Base-by-base conservation (phyloP, 23 tunicate species). In the Oikopleura albicans region DNA sequence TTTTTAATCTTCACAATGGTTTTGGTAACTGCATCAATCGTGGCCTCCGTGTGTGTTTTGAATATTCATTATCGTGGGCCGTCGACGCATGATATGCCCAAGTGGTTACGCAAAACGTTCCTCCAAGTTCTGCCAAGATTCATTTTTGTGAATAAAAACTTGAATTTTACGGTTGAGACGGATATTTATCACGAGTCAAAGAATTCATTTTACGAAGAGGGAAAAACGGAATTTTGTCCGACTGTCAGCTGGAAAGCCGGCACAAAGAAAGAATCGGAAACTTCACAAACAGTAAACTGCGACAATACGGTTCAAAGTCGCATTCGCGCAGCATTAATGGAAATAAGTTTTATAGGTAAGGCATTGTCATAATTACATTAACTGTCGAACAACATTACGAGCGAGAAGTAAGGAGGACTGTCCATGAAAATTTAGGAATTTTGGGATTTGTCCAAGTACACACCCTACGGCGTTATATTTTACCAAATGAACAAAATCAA, bases 11-110 rank as follows among this genome's bases (percentile, higher is more conserved):
- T 95, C 39, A 95, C 92, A 38, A 95, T 95, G 99, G 91, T 91
- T 31, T 76, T 95, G 39, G 96, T 90, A 16, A 95, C 99, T 29
- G 40, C 91, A 34, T 91, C 96, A 34, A 87, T 95, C 75, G 87
- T 95, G 39, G 91, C 91, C 40, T 88, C 92, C 39, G 99, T 95
- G 1, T 79, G 86, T 57, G 99, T 95, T 37, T 86, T 95, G 76
- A 95, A 95, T 88, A 85, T 95, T 75, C 99, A 95, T 57, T 95
- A 95, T 40, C 84, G 99, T 36, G 66, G 85, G 0, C 90, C 96
- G 34, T 84, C 85, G 76, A 95, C 99, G 27, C 99, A 95, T 84
- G 71, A 39, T 29, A 95, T 95, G 99, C 88, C 96, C 0, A 27
- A 71, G 79, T 71, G 79, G 79, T n/a, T 71, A 12, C 29, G 79